Evolutionary conservation across 2,113 vertebrate species (phyloP).

Genomic region (Dicrurus megarhynchus): DNA sequence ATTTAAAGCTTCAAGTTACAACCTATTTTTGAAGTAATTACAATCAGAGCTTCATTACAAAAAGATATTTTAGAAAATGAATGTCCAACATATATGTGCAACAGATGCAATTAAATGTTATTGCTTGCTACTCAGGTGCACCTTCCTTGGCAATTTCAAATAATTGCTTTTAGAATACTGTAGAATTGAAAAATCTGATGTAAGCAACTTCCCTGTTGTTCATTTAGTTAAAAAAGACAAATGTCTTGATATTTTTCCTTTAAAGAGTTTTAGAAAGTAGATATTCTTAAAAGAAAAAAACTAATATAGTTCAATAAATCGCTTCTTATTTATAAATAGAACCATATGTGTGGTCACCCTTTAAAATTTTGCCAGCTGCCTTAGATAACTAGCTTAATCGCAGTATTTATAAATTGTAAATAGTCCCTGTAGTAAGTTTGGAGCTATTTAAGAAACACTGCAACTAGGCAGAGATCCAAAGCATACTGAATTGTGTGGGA

Average conservation of each 20-base stretch:
- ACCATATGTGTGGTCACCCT: neutral
- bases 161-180: neutral
- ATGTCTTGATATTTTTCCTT: neutral
- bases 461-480: constrained; percentile 32
- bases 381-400: constrained; percentile 38
- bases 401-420: constrained; percentile 32
- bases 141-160: neutral
- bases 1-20: neutral
- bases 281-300: neutral
- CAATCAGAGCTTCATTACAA: neutral
- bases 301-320: neutral
- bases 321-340: constrained; percentile 30
- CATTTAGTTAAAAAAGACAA: neutral
- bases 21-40: neutral
- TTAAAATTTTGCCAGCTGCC: constrained; percentile 51
- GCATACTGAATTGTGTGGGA: neutral
- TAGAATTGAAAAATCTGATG: neutral
- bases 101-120: neutral
- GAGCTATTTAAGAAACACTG: constrained; percentile 32
- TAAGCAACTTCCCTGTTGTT: neutral
- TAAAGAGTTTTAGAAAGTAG: neutral
- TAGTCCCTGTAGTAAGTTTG: constrained; percentile 13
- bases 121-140: neutral
- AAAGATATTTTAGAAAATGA: neutral
- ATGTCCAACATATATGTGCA: neutral